A percentile compares a stretch with the other conserved stretches of the same genome.
These are phyloP conservation scores for Pemphigus obesinymphae DNA, from an alignment of 1,140 invertebrate genomes.

Conservation along the genomic window DNA sequence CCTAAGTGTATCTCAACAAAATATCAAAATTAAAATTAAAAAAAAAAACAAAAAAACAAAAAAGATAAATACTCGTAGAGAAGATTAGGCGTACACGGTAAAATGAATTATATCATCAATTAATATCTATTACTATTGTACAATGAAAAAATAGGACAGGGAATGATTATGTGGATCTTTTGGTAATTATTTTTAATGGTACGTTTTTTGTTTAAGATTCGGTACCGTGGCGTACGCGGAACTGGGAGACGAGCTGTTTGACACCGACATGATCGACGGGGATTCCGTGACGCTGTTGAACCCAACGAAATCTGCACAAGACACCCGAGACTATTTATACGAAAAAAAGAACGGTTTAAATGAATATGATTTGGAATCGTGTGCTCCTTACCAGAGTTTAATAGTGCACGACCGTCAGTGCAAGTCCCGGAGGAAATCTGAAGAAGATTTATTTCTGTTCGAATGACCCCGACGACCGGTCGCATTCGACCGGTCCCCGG, in stretches of 20 bases:
- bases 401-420: background rate
- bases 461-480: slow-evolving; percentile 5
- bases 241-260: slow-evolving; percentile 8
- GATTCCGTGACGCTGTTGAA: slow-evolving; percentile 21
- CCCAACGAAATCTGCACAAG: background rate
- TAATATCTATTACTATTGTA: too few species aligned
- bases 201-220: background rate
- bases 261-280: slow-evolving; percentile 3
- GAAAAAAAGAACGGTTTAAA: background rate
- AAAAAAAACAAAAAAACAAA: too few species aligned
- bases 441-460: background rate
- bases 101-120: too few species aligned
- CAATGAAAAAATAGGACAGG: too few species aligned
- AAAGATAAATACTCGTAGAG: too few species aligned
- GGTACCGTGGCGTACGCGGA: slow-evolving; percentile 6
- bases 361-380: slow-evolving; percentile 2
- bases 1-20: too few species aligned
- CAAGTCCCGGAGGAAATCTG: slow-evolving; percentile 1
- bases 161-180: too few species aligned
- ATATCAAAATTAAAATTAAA: too few species aligned
- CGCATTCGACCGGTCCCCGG: background rate
- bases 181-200: background rate
- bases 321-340: background rate
- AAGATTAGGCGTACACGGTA: too few species aligned
- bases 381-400: background rate